Evolutionary conservation across 2,113 vertebrate species (phyloP).

Genomic region (Pedetes capensis): DNA sequence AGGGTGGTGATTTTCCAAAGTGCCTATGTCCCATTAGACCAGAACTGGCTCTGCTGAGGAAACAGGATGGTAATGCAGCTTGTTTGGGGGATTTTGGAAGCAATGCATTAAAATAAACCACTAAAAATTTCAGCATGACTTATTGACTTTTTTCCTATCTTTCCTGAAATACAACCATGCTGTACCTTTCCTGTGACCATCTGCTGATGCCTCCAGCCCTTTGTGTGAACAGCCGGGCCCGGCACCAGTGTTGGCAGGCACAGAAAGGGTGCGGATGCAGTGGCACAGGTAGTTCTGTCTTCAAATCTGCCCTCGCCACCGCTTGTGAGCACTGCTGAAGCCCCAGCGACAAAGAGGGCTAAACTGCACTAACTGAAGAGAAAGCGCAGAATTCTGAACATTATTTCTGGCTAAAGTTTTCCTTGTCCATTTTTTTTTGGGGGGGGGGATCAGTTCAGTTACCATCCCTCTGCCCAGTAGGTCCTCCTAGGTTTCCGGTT

Average conservation of each 20-base stretch:
- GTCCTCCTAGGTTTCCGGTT: background rate
- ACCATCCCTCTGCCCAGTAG: background rate
- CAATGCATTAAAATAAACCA: background rate
- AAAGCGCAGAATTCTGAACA: background rate
- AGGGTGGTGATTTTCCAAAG: background rate
- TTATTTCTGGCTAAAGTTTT: background rate
- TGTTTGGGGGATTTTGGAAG: background rate
- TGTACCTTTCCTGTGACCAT: background rate
- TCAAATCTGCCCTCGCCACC: background rate
- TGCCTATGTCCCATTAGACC: background rate
- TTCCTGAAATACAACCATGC: background rate
- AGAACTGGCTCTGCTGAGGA: background rate
- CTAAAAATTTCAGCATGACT: background rate
- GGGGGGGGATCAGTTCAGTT: background rate
- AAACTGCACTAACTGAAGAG: background rate
- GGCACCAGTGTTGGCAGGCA: background rate
- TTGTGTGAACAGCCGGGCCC: background rate
- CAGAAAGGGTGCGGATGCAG: too few species aligned
- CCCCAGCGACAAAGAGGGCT: background rate
- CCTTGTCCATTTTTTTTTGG: background rate
- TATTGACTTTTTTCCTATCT: background rate
- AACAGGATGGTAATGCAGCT: background rate
- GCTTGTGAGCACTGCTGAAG: background rate
- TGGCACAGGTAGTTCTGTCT: too few species aligned
- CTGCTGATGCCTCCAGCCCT: background rate